Percentiles rank a stretch among this genome's conserved stretches.
Evolutionary conservation across 2,113 vertebrate species (phyloP).

Genomic region (Limanda limanda): DNA sequence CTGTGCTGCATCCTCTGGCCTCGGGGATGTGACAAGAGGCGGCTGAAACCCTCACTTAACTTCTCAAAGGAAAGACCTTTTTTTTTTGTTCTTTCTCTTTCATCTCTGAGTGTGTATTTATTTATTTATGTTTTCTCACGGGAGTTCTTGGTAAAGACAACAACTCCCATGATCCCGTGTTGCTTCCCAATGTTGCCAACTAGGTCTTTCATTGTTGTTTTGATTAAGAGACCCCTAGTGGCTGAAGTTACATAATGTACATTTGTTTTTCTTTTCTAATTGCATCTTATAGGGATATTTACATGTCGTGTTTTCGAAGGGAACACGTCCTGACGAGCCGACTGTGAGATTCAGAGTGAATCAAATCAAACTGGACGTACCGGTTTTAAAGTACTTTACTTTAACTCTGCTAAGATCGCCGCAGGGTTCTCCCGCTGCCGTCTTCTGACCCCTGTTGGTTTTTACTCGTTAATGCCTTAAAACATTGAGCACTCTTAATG

Average conservation of each 20-base stretch:
- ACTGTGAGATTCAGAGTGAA: background rate
- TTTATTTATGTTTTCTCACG: background rate
- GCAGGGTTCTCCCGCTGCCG: background rate
- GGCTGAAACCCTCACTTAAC: conserved; percentile 43
- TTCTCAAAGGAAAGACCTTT: conserved; percentile 16
- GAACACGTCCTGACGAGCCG: background rate
- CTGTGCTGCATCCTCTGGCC: conserved; percentile 21
- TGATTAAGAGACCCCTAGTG: too few relatives aligned
- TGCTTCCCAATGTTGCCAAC: background rate
- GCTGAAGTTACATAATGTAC: too few relatives aligned
- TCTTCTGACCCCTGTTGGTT: conserved; percentile 7
- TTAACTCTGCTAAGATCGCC: background rate
- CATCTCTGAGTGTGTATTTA: too few relatives aligned
- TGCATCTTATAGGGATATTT: too few relatives aligned
- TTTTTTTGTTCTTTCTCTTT: too few relatives aligned
- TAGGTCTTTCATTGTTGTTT: background rate
- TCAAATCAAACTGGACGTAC: background rate
- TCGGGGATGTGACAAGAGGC: conserved; percentile 38
- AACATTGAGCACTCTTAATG: conserved; percentile 1
- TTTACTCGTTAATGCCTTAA: background rate
- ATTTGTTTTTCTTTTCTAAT: too few relatives aligned
- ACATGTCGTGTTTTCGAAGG: too few relatives aligned
- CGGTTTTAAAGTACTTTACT: background rate
- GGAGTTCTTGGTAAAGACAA: too few relatives aligned
- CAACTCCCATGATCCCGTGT: background rate